Percentiles rank a stretch among this genome's conserved stretches.
These are phyloP conservation scores for Ardeotis arabs DNA, from an alignment of 2,113 vertebrate species.

Conservation along the genomic window DNA sequence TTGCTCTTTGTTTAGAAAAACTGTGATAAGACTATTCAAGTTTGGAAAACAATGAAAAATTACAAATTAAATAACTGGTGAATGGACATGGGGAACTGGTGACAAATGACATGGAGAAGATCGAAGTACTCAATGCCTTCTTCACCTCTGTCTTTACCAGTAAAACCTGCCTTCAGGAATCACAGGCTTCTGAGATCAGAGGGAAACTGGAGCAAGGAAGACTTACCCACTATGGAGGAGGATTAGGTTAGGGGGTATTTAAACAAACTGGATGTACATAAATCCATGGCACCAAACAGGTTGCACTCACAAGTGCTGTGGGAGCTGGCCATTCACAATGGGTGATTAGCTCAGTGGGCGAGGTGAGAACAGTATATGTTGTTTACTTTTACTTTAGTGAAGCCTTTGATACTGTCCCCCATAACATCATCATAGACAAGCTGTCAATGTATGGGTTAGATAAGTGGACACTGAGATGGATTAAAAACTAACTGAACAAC, in stretches of 20 bases:
- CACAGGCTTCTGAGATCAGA: not conserved
- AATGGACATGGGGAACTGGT: not conserved
- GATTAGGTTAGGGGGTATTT: not conserved
- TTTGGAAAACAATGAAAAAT: not conserved
- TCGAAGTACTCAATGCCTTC: not conserved
- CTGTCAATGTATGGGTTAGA: not conserved
- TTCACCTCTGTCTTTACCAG: not conserved
- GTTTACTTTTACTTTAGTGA: not conserved
- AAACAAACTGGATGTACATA: not conserved
- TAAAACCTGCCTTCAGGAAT: not conserved
- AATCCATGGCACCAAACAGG: not conserved
- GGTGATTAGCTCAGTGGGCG: not conserved
- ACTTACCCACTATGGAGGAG: not conserved
- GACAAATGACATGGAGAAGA: not conserved
- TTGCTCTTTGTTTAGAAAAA: not conserved
- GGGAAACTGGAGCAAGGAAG: not conserved
- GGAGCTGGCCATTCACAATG: not conserved
- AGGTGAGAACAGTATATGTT: not conserved
- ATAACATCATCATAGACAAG: not conserved
- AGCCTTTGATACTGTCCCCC: not conserved
- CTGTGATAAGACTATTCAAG: not conserved
- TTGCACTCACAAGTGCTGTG: not conserved
- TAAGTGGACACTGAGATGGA: not conserved
- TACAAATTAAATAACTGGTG: not conserved
- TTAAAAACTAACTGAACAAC: not conserved